Conservation (phyloP, 2,888 invertebrate genomes). For the Acronicta aceris region DNA sequence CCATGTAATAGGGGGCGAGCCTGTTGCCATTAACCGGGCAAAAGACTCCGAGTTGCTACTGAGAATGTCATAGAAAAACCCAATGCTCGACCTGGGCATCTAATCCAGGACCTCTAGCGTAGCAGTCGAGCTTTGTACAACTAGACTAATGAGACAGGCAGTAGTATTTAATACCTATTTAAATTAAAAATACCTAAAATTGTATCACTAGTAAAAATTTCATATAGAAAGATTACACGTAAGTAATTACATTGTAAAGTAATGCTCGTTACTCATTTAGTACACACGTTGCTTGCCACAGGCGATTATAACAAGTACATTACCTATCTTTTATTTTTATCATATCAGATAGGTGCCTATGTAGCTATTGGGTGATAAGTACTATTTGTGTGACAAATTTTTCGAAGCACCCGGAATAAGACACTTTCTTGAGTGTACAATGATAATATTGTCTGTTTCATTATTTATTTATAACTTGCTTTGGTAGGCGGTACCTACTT, state of each 20-base stretch:
- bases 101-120: no score
- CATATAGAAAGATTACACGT: conserved; percentile 25
- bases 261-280: conserved; percentile 31
- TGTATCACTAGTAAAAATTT: conserved; percentile 24
- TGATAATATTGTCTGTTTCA: background rate
- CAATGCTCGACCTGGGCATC: no score
- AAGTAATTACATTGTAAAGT: conserved; percentile 13
- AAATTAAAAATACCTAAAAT: conserved; percentile 11
- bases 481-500: no score
- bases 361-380: conserved; percentile 31
- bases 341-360: conserved; percentile 23
- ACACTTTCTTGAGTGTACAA: conserved; percentile 15
- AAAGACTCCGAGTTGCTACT: no score
- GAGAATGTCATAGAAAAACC: no score
- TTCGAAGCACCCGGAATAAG: conserved; percentile 18
- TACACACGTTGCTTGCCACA: conserved; percentile 32
- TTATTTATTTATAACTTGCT: no score
- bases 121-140: no score
- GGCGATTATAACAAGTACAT: conserved; percentile 12
- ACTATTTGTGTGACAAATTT: conserved; percentile 30
- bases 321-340: conserved; percentile 34
- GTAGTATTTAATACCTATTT: no score
- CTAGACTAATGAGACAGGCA: no score
- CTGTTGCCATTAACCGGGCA: no score
- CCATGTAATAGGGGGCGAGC: no score